phyloP scores from a whole-genome alignment of 2,888 invertebrate species.

The Cephalotes varians region DNA sequence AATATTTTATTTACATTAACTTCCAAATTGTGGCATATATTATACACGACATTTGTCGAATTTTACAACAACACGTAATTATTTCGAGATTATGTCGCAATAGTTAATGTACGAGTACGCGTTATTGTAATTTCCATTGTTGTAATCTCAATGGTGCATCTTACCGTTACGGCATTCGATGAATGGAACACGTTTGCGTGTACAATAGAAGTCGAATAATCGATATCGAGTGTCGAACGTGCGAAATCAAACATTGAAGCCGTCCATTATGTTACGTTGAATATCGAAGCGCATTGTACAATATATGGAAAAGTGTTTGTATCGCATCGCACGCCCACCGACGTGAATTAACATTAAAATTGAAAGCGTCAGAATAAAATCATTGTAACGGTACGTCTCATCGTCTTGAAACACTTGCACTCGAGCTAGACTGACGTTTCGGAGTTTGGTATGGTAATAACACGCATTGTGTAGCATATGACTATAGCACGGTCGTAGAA shows the following conservation, averaged over 20 bases:
- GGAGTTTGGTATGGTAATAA: slow-evolving; percentile 10
- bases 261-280: slow-evolving; percentile 45
- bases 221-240: slow-evolving; percentile 51
- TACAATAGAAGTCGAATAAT: slow-evolving; percentile 52
- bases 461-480: background rate
- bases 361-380: slow-evolving; percentile 53
- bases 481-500: background rate
- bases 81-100: slow-evolving; percentile 40
- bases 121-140: slow-evolving; percentile 49
- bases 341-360: slow-evolving; percentile 52
- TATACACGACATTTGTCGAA: background rate
- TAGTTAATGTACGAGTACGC: slow-evolving; percentile 29
- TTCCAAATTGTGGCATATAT: background rate
- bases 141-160: slow-evolving; percentile 48
- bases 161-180: slow-evolving; percentile 36
- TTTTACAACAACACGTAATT: slow-evolving; percentile 30
- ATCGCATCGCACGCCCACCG: slow-evolving; percentile 44
- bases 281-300: slow-evolving; percentile 42
- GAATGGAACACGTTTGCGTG: slow-evolving; percentile 31
- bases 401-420: slow-evolving; percentile 38
- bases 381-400: slow-evolving; percentile 28
- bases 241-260: slow-evolving; percentile 53
- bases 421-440: slow-evolving; percentile 37
- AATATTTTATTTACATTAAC: slow-evolving; percentile 12
- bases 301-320: slow-evolving; percentile 33